A percentile compares a stretch with the other conserved stretches of the same genome.
These are phyloP conservation scores for Marmota monax DNA, from an alignment of 2,113 vertebrate genomes.

Conservation along the genomic window DNA sequence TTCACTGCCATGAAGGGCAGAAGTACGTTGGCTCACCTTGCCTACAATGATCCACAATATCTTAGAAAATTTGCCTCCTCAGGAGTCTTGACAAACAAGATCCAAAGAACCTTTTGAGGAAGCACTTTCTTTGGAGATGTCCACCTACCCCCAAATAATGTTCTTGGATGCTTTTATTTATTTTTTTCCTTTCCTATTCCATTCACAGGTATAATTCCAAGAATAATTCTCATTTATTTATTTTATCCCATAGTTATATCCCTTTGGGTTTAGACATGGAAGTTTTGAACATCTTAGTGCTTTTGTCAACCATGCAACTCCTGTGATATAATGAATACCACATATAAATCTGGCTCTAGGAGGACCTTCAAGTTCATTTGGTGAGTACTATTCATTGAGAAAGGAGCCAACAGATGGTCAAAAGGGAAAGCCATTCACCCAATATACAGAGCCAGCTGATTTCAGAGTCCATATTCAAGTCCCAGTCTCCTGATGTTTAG, in stretches of 20 bases:
- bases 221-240: slow-evolving; percentile 13
- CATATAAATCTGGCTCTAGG: not conserved
- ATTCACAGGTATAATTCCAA: not conserved
- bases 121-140: not conserved
- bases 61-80: not conserved
- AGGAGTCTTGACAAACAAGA: not conserved
- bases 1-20: not conserved
- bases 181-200: not conserved
- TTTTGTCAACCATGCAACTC: not conserved
- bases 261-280: not conserved
- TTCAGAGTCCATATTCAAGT: not conserved
- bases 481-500: not conserved
- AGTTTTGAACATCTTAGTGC: not conserved
- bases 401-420: not conserved
- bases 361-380: not conserved
- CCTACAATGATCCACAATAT: not conserved
- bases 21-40: not conserved
- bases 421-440: not conserved
- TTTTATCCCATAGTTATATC: not conserved
- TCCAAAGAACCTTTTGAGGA: not conserved
- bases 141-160: not conserved
- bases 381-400: not conserved
- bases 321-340: not conserved
- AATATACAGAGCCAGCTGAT: not conserved
- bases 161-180: not conserved